Conservation (phyloP, 30 jellyfish, hydroid and myxozoan species). For the Mastigias papua region DNA sequence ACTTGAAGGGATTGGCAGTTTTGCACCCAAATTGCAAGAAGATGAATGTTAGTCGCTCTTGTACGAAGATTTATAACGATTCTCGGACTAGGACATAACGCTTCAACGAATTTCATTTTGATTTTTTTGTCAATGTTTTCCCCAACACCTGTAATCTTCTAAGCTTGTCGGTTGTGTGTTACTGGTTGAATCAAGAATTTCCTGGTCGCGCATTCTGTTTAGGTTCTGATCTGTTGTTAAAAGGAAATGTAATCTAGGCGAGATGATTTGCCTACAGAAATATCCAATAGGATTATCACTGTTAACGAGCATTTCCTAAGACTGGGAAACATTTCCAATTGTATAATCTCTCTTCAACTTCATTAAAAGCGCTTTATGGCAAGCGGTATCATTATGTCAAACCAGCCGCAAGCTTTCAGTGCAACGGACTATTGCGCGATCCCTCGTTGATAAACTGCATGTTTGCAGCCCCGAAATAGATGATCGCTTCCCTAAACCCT, state of each 20-base stretch:
- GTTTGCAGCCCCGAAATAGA: slow-evolving; percentile 1
- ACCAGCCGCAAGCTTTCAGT: neutral
- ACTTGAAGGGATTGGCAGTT: too few relatives aligned
- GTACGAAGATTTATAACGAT: too few relatives aligned
- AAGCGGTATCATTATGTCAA: neutral
- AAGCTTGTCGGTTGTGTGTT: slow-evolving; percentile 3
- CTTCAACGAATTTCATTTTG: too few relatives aligned
- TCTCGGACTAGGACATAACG: too few relatives aligned
- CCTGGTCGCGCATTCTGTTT: slow-evolving; percentile 20
- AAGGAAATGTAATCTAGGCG: slow-evolving; percentile 37
- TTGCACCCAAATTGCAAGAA: too few relatives aligned
- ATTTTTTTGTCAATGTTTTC: too few relatives aligned
- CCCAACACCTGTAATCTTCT: neutral
- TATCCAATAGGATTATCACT: slow-evolving; percentile 21
- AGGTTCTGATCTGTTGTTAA: slow-evolving; percentile 4
- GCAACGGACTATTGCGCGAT: neutral
- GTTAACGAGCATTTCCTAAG: slow-evolving; percentile 9
- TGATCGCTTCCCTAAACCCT: neutral
- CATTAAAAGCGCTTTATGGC: neutral
- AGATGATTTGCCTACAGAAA: neutral
- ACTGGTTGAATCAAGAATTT: neutral
- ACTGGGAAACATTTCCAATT: neutral
- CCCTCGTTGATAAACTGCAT: neutral
- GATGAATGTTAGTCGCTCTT: too few relatives aligned
- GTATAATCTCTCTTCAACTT: neutral